A percentile compares a stretch with the other conserved stretches of the same genome.
Evolutionary conservation across 53 echinoderm and acorn worm species (phyloP).

Genomic region (Holothuria scabra): DNA sequence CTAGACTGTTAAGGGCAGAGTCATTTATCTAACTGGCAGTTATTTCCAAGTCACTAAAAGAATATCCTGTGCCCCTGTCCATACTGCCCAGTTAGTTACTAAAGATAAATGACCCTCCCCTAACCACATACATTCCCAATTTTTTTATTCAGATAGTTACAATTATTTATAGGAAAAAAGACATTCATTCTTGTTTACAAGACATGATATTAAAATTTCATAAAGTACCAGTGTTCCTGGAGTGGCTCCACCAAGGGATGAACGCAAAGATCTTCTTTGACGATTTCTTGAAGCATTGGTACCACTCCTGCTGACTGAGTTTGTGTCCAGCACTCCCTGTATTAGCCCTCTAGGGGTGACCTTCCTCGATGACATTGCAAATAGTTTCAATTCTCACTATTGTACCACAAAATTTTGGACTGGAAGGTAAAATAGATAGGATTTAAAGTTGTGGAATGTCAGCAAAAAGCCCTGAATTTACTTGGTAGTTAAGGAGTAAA

Average conservation of each 20-base stretch:
- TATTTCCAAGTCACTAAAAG: no score
- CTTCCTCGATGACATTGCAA: neutral
- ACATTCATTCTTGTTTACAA: neutral
- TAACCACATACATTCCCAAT: no score
- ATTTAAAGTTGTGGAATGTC: no score
- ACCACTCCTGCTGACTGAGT: conserved; percentile 22
- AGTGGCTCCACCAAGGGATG: conserved; percentile 1
- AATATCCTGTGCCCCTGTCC: no score
- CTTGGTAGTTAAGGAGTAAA: no score
- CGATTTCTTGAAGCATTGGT: conserved; percentile 1
- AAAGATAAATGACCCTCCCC: no score
- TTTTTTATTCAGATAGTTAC: no score
- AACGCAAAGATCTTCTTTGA: neutral
- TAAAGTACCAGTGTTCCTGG: conserved; percentile 24
- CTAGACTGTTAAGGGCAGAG: no score
- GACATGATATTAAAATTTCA: neutral
- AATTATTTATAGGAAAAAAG: neutral
- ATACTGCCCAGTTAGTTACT: no score
- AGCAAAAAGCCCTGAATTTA: no score
- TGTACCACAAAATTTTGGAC: neutral
- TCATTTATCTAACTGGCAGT: no score
- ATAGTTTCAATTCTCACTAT: neutral
- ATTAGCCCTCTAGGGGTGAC: conserved; percentile 8
- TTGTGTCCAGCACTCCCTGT: conserved; percentile 17
- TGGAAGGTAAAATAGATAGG: neutral